Conservation (phyloP, 1,140 invertebrate genomes). For the Drosophila watanabei region DNA sequence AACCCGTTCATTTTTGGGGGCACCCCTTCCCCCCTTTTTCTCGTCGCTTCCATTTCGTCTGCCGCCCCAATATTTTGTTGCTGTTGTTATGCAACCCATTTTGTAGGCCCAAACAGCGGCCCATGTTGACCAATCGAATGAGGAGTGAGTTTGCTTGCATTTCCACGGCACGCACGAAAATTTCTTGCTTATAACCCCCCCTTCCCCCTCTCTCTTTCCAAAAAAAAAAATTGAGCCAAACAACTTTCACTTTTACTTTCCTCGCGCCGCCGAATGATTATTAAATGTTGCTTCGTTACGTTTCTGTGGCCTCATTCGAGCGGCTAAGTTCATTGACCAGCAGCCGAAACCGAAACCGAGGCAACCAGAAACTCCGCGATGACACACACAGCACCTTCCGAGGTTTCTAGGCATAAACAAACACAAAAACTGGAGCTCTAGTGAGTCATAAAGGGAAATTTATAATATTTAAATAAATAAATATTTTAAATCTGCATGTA, state of each 20-base stretch:
- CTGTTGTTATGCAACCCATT: slow-evolving; percentile 45
- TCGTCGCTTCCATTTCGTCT: slow-evolving; percentile 13
- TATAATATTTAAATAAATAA: slow-evolving; percentile 1
- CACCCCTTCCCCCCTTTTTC: not conserved
- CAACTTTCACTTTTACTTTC: slow-evolving; percentile 84
- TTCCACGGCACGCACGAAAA: slow-evolving; percentile 63
- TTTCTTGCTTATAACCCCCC: slow-evolving; percentile 67
- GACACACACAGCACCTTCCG: slow-evolving; percentile 24
- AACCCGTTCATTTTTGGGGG: slow-evolving; percentile 19
- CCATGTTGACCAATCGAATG: slow-evolving; percentile 36
- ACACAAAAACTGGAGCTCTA: slow-evolving; percentile 30
- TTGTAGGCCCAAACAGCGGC: slow-evolving; percentile 51
- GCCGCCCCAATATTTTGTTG: slow-evolving; percentile 9
- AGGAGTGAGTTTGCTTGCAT: slow-evolving; percentile 38
- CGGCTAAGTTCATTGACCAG: slow-evolving; percentile 66
- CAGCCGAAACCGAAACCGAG: slow-evolving; percentile 34
- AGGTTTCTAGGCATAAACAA: slow-evolving; percentile 26
- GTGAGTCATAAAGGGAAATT: slow-evolving; percentile 27
- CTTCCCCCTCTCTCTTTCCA: not conserved
- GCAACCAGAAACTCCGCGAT: slow-evolving; percentile 11
- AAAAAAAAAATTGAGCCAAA: slow-evolving; percentile 30
- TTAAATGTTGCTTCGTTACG: slow-evolving; percentile 56
- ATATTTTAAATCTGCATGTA: not conserved
- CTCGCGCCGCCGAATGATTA: slow-evolving; percentile 52
- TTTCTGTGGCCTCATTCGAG: slow-evolving; percentile 66